A percentile compares a stretch with the other conserved stretches of the same genome.
These are phyloP conservation scores for Novumbra hubbsi DNA, from an alignment of 2,797 vertebrate species.

Conservation along the genomic window DNA sequence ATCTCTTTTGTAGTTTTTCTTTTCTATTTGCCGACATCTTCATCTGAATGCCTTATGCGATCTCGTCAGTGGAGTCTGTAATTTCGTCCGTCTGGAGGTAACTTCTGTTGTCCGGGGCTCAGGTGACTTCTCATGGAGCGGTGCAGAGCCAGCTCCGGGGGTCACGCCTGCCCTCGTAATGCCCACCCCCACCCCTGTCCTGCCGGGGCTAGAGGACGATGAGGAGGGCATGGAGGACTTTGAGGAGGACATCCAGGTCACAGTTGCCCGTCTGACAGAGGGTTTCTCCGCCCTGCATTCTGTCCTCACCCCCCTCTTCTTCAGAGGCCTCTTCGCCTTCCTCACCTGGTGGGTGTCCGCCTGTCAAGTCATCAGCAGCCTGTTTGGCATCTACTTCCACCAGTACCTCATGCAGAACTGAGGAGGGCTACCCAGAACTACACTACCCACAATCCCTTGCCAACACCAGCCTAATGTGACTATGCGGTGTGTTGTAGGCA, in stretches of 20 bases:
- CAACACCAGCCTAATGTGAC: slow-evolving; percentile 14
- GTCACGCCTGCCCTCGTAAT: slow-evolving; percentile 61
- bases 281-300: slow-evolving; percentile 70
- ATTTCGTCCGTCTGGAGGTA: no score
- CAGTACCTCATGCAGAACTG: slow-evolving; percentile 87
- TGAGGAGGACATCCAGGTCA: slow-evolving; percentile 79
- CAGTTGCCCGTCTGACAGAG: slow-evolving; percentile 76
- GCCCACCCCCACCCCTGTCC: slow-evolving; percentile 33
- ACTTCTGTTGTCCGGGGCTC: not conserved
- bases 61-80: no score
- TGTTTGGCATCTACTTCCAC: slow-evolving; percentile 95
- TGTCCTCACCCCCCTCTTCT: slow-evolving; percentile 82
- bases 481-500: slow-evolving; percentile 6
- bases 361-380: slow-evolving; percentile 89
- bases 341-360: slow-evolving; percentile 92
- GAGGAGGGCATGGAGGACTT: slow-evolving; percentile 74
- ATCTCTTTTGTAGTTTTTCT: no score
- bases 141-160: slow-evolving; percentile 57
- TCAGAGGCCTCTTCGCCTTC: slow-evolving; percentile 87
- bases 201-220: slow-evolving; percentile 52
- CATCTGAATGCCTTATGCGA: no score
- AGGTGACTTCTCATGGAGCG: slow-evolving; percentile 90
- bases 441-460: slow-evolving; percentile 14
- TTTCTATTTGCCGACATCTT: no score
- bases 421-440: slow-evolving; percentile 13